A percentile compares a stretch with the other conserved stretches of the same genome.
These are phyloP conservation scores for Sepiola atlantica DNA, from an alignment of 2,888 invertebrate species.

Conservation along the genomic window DNA sequence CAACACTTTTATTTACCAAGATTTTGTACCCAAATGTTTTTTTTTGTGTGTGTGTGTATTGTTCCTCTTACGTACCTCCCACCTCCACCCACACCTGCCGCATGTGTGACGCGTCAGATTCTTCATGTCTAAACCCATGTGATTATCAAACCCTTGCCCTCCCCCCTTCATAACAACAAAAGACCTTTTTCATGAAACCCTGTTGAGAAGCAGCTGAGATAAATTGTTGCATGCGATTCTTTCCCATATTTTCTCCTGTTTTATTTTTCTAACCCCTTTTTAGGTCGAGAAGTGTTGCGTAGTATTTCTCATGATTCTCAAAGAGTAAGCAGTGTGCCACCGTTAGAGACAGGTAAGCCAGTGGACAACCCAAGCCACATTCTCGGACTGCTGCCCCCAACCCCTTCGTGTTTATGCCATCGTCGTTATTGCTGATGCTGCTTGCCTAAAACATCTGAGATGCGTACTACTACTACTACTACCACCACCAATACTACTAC, in stretches of 20 bases:
- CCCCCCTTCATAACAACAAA: background rate
- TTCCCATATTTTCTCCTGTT: background rate
- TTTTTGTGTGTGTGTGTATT: background rate
- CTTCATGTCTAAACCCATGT: background rate
- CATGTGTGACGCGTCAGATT: background rate
- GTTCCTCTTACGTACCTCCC: background rate
- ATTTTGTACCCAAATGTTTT: background rate
- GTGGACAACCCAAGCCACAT: background rate
- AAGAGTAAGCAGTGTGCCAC: constrained; percentile 39
- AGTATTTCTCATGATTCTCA: constrained; percentile 60
- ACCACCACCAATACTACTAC: background rate
- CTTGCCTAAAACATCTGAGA: background rate
- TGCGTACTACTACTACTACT: background rate
- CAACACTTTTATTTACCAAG: background rate
- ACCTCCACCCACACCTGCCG: background rate
- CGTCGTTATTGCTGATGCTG: background rate
- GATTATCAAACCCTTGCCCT: background rate
- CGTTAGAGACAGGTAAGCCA: constrained; percentile 43
- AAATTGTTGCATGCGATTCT: background rate
- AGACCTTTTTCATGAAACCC: background rate
- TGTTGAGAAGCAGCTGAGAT: background rate
- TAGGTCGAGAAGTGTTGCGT: constrained; percentile 61
- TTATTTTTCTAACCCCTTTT: constrained; percentile 44
- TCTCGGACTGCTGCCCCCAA: constrained; percentile 13
- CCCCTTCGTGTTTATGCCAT: background rate